Evolutionary conservation across 1,140 invertebrate genomes (phyloP), one percentile per base, ranked within the genome.

Genomic region (Tetragnatha versicolor): DNA sequence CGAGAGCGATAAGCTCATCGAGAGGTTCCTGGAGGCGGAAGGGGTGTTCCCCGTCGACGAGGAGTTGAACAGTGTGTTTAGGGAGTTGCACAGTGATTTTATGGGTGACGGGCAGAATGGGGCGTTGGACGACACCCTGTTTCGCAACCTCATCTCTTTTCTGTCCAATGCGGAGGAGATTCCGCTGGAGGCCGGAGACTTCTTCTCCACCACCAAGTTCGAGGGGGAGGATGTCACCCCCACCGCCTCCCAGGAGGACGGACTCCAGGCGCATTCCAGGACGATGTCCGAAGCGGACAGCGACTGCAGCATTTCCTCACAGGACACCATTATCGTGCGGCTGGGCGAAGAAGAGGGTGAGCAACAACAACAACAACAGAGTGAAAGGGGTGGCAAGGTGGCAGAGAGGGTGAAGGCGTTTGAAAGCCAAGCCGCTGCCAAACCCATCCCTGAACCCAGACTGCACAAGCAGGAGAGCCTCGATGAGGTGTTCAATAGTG

Each of bases 231-330:
- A 60, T 22, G 20, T n/a, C 2, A 20, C 17, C 33, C 33, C 14
- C 3, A 63, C 66, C n/a, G 33, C 20, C 1, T 47, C 53, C 9
- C 51, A 69, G 5, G 61, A 79, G 10, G 75, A 77, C 31, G 39
- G 27, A 14, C 51, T 29, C 25, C 60, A 77, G 27, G 20, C 63
- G 14, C 76, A 79, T 27, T 79, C 76, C 0, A 29, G 76, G 4
- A 79, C 63, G 3, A 35, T 79, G 5, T 79, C 76, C 14, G 77
- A 79, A 53, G 68, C 77, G 12, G 77, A 79, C 22, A 72, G 66
- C 53, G 77, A 79, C 35, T 79, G 66, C 25, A 72, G 77, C 29
- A 72, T 79, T 17, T 79, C 77, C 3, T 79, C 77, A 20, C 77
- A 79, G 47, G 77, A 79, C 35, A 79, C 77, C 14, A 72, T 72